A percentile compares a stretch with the other conserved stretches of the same genome.
Evolutionary conservation across 2,113 vertebrate genomes (phyloP).

Genomic region (Chiloscyllium plagiosum): DNA sequence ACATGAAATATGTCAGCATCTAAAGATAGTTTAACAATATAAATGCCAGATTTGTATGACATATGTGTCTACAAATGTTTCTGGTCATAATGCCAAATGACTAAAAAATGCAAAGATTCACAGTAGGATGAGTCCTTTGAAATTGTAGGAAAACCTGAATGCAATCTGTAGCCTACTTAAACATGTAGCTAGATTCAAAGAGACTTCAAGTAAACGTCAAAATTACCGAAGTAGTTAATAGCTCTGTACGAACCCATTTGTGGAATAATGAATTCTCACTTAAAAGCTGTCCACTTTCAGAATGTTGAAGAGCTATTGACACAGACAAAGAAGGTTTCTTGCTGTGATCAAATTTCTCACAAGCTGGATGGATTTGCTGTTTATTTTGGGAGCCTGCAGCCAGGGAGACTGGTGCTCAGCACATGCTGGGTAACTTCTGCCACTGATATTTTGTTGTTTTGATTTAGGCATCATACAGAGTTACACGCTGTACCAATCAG

Average conservation of each 20-base stretch:
- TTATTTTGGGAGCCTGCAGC: slow-evolving; percentile 22
- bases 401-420: background rate
- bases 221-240: slow-evolving; percentile 17
- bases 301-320: slow-evolving; percentile 25
- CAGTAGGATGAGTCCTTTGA: background rate
- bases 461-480: background rate
- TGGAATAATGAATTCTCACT: slow-evolving; percentile 28
- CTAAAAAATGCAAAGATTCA: background rate
- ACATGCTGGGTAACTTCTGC: slow-evolving; percentile 16
- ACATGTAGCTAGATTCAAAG: background rate
- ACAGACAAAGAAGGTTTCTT: slow-evolving; percentile 22
- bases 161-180: background rate
- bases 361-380: slow-evolving; percentile 27
- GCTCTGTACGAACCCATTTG: background rate
- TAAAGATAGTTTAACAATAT: background rate
- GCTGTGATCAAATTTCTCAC: slow-evolving; percentile 28
- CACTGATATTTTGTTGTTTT: background rate
- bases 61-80: background rate
- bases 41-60: background rate
- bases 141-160: background rate
- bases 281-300: slow-evolving; percentile 34
- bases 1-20: background rate
- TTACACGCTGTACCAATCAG: background rate
- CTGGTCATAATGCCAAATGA: background rate
- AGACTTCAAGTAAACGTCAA: background rate